These are phyloP conservation scores for Scomber japonicus DNA, from an alignment of 2,113 vertebrate genomes.

Conservation along the genomic window DNA sequence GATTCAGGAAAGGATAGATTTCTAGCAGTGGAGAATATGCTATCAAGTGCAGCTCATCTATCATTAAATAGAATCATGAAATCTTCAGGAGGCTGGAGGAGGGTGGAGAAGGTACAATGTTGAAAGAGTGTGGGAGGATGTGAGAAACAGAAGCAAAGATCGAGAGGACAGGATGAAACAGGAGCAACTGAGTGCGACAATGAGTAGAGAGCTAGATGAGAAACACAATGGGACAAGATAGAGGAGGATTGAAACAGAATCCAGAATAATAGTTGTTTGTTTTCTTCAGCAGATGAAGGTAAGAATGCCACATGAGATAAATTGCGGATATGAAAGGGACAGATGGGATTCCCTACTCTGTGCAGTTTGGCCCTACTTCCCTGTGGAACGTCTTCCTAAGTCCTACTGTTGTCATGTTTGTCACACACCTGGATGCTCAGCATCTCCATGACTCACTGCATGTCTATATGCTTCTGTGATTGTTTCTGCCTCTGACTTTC, in stretches of 20 bases:
- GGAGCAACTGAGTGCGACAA: slow-evolving; percentile 6
- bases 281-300: slow-evolving; percentile 23
- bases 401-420: slow-evolving; percentile 44
- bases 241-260: slow-evolving; percentile 57
- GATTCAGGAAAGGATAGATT: slow-evolving; percentile 39
- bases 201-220: slow-evolving; percentile 41
- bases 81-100: slow-evolving; percentile 72
- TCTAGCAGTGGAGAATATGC: slow-evolving; percentile 52
- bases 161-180: slow-evolving; percentile 22
- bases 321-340: slow-evolving; percentile 1
- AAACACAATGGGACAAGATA: slow-evolving; percentile 55
- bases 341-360: slow-evolving; percentile 5
- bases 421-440: slow-evolving; percentile 53
- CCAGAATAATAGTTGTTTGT: slow-evolving; percentile 26
- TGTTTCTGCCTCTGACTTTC: slow-evolving; percentile 25
- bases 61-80: slow-evolving; percentile 81
- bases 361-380: slow-evolving; percentile 7
- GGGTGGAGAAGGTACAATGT: slow-evolving; percentile 58
- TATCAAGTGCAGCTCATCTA: slow-evolving; percentile 77
- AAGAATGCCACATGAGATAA: slow-evolving; percentile 37
- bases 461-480: slow-evolving; percentile 23
- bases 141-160: slow-evolving; percentile 51
- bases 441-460: slow-evolving; percentile 7
- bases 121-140: slow-evolving; percentile 64
- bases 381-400: slow-evolving; percentile 17